A percentile compares a stretch with the other conserved stretches of the same genome.
phyloP scores from a whole-genome alignment of 2,888 invertebrate genomes.

The Oxystoma pomonae region DNA sequence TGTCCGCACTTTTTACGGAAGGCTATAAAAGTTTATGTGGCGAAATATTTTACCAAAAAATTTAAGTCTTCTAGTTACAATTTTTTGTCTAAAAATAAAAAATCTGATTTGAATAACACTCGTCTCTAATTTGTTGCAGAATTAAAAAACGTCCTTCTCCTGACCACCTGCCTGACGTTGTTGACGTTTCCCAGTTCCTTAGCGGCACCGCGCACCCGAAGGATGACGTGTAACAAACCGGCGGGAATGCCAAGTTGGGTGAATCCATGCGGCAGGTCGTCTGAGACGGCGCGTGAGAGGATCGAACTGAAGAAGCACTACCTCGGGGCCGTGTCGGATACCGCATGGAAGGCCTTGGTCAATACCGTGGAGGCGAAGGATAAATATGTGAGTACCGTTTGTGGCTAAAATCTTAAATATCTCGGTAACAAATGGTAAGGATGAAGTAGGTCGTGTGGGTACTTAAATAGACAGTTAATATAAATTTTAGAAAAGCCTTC shows the following conservation, averaged over 20 bases:
- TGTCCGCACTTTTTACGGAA: no score
- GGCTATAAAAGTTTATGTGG: no score
- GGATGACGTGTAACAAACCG: slow-evolving; percentile 13
- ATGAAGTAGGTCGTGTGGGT: no score
- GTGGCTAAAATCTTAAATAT: no score
- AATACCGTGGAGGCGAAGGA: not conserved
- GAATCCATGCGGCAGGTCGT: slow-evolving; percentile 49
- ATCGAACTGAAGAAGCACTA: not conserved
- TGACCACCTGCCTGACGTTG: slow-evolving; percentile 45
- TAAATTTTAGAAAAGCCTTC: no score
- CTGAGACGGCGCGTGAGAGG: slow-evolving; percentile 8
- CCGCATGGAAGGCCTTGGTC: not conserved
- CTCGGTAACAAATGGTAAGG: no score
- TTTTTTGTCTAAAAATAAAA: no score
- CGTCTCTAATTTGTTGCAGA: slow-evolving; percentile 48
- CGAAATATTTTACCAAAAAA: no score
- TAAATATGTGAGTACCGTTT: not conserved
- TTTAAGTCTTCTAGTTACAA: no score
- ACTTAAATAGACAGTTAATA: no score
- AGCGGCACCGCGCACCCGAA: slow-evolving; percentile 43
- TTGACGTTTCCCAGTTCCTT: slow-evolving; percentile 41
- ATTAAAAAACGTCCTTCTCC: slow-evolving; percentile 46
- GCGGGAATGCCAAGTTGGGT: slow-evolving; percentile 47
- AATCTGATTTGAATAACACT: no score
- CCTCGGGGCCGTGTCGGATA: not conserved